Conservation (phyloP, 2,888 invertebrate genomes). For the Syrista parreyssii region DNA sequence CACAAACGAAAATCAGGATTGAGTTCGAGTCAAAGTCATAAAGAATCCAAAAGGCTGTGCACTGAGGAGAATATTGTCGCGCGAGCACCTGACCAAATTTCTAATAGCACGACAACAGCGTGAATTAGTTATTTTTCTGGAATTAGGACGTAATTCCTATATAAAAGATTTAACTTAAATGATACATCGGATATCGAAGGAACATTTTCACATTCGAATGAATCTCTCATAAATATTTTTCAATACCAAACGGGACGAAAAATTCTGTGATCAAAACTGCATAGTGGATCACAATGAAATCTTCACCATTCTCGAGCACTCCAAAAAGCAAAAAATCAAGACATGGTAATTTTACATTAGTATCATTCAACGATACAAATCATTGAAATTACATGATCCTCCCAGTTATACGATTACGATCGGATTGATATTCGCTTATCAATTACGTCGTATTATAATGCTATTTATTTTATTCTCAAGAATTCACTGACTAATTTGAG, state of each 20-base stretch:
- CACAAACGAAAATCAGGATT: slow-evolving; percentile 54
- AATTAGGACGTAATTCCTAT: not conserved
- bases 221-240: not conserved
- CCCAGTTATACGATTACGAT: not conserved
- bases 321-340: not conserved
- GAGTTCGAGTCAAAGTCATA: slow-evolving; percentile 37
- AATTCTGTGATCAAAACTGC: not conserved
- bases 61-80: slow-evolving; percentile 33
- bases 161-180: not conserved
- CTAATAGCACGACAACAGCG: slow-evolving; percentile 12
- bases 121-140: slow-evolving; percentile 1
- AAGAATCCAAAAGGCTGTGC: slow-evolving; percentile 49
- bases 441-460: not conserved
- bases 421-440: not conserved
- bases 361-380: not conserved
- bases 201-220: not conserved
- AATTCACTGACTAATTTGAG: not conserved
- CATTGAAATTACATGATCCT: not conserved
- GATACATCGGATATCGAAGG: not conserved
- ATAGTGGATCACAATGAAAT: not conserved
- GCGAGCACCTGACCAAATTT: slow-evolving; percentile 29
- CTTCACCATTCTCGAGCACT: not conserved
- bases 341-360: not conserved
- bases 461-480: not conserved
- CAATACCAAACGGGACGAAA: not conserved